Base-by-base conservation (phyloP, 2,888 invertebrate genomes). In the Nymphalis c-album region DNA sequence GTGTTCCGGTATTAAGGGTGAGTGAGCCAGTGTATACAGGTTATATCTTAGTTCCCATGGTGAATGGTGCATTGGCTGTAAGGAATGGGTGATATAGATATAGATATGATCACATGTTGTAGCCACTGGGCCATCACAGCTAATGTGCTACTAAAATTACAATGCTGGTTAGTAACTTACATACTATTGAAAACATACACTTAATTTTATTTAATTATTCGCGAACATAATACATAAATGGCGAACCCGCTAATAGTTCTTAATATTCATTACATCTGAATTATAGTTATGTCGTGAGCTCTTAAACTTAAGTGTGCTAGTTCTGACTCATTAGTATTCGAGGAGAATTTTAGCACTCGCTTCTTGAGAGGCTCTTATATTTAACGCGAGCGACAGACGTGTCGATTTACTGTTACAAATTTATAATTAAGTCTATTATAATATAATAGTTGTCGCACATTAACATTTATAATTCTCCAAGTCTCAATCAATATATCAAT, bases 241-340 rank as follows among this genome's bases (percentile, higher is more conserved):
- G 22, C 13, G 22, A 22, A 26, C 3, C 20, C 26, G 31, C 47
- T 46, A 22, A 62, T 4, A 57, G 46, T 6, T 31, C 26, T 31
- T 18, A n/a, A 4, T 51, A 51, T 20, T 20, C 16, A 20, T 35
- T 61, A 50, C 31, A 55, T 51, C 46, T 51, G 51, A 16, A 26
- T 46, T 51, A 59, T 59, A 64, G 50, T 62, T 62, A 62, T n/a
- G 45, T 62, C 45, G n/a, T 22, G 20, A 63, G 45, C 45, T 2
- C 63, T 46, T 63, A 18, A 47, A 55, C 18, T 26, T 46, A 18
- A 47, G 47, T 40, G 60, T 22, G 46, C 22, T 47, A 60, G 60
- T 60, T 60, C n/a, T 26, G 13, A 7, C 60, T 60, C 60, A 60
- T 60, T 60, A 60, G 60, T 60, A 60, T 60, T 60, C 60, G n/a